A percentile compares a stretch with the other conserved stretches of the same genome.
Conservation (phyloP, 1,140 invertebrate genomes). For the Heliconius eleuchia region DNA sequence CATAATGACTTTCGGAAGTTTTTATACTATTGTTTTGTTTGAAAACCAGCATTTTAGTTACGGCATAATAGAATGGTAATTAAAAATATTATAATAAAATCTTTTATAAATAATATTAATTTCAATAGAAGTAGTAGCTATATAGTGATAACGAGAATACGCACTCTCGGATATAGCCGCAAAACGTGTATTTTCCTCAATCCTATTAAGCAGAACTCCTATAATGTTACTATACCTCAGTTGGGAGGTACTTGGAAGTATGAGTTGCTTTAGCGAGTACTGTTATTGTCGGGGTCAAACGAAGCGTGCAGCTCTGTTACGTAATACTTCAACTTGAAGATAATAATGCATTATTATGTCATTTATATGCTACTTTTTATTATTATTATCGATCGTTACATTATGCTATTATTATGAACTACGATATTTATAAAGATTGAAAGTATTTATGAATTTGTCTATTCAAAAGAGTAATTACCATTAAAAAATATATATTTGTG, state of each 20-base stretch:
- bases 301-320: slow-evolving; percentile 30
- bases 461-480: neutral
- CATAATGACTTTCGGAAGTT: slow-evolving; percentile 36
- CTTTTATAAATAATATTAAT: neutral
- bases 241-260: slow-evolving; percentile 22
- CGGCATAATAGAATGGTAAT: slow-evolving; percentile 1
- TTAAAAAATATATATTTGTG: neutral
- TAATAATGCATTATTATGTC: slow-evolving; percentile 35
- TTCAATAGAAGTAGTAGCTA: neutral
- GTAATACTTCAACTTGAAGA: slow-evolving; percentile 33
- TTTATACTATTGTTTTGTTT: slow-evolving; percentile 29
- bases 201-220: slow-evolving; percentile 26
- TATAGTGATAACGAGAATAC: neutral
- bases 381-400: neutral
- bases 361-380: slow-evolving; percentile 28
- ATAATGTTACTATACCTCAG: slow-evolving; percentile 18
- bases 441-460: neutral
- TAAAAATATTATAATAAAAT: neutral
- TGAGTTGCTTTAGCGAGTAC: slow-evolving; percentile 30
- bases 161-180: slow-evolving; percentile 7
- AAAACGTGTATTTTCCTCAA: slow-evolving; percentile 27
- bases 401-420: neutral
- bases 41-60: slow-evolving; percentile 21
- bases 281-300: slow-evolving; percentile 34
- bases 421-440: neutral